phyloP scores from a whole-genome alignment of 2,113 vertebrate genomes.

The Gulo gulo region DNA sequence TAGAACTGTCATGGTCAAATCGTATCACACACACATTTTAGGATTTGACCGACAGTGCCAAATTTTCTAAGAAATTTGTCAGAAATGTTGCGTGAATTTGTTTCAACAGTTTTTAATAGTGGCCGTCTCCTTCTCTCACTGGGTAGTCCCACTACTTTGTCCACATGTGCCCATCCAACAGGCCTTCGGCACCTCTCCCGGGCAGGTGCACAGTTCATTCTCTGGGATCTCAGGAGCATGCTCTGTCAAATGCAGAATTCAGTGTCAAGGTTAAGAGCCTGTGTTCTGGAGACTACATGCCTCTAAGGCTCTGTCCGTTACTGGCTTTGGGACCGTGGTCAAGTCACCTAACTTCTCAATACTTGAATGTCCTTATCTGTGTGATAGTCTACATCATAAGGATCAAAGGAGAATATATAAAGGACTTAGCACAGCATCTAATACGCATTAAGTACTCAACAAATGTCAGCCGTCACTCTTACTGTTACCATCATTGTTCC shows the following conservation, averaged over 20 bases:
- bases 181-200: not conserved
- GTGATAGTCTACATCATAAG: not conserved
- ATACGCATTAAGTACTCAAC: not conserved
- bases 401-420: not conserved
- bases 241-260: fast-evolving
- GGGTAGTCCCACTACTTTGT: not conserved
- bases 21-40: not conserved
- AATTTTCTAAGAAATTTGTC: not conserved
- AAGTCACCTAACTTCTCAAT: not conserved
- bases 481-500: not conserved
- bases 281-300: not conserved
- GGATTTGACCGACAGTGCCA: not conserved
- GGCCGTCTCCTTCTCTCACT: not conserved
- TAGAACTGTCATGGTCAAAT: not conserved
- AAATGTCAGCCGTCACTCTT: not conserved
- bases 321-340: not conserved
- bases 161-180: not conserved
- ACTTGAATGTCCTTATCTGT: not conserved
- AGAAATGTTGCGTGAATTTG: not conserved
- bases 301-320: not conserved
- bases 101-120: not conserved
- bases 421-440: not conserved
- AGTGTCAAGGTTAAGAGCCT: not conserved
- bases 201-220: fast-evolving
- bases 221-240: not conserved